A percentile compares a stretch with the other conserved stretches of the same genome.
These are phyloP conservation scores for Esperia sulphurella DNA, from an alignment of 2,888 invertebrate species.

Conservation along the genomic window DNA sequence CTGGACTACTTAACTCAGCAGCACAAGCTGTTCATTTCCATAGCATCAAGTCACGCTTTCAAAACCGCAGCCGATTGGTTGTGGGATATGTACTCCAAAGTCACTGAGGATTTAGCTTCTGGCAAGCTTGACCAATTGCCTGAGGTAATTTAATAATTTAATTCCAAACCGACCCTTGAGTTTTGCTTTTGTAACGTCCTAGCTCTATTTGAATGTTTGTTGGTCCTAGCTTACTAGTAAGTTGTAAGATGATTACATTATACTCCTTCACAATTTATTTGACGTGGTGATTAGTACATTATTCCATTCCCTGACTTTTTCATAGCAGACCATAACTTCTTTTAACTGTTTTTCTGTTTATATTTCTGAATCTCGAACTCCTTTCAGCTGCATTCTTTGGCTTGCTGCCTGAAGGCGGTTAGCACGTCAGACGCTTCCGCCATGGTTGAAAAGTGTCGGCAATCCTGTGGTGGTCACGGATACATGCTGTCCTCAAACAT, in stretches of 20 bases:
- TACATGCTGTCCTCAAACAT: slow-evolving; percentile 93
- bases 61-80: slow-evolving; percentile 85
- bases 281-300: too few species aligned
- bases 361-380: slow-evolving; percentile 5
- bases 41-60: slow-evolving; percentile 90
- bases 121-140: slow-evolving; percentile 90
- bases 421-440: slow-evolving; percentile 84
- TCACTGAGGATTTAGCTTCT: slow-evolving; percentile 84
- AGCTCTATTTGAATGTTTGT: too few species aligned
- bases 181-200: too few species aligned
- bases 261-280: too few species aligned
- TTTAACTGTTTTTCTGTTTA: not conserved
- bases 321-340: too few species aligned
- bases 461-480: slow-evolving; percentile 97
- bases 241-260: too few species aligned
- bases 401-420: slow-evolving; percentile 94
- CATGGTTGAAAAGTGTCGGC: slow-evolving; percentile 89
- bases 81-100: slow-evolving; percentile 87
- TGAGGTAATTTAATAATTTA: slow-evolving; percentile 80
- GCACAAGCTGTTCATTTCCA: slow-evolving; percentile 91
- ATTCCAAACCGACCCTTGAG: not conserved
- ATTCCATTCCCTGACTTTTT: too few species aligned
- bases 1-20: slow-evolving; percentile 96
- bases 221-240: too few species aligned
- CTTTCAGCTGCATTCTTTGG: slow-evolving; percentile 89